Evolutionary conservation across 1,140 invertebrate species (phyloP).

Genomic region (Anoplolepis gracilipes): DNA sequence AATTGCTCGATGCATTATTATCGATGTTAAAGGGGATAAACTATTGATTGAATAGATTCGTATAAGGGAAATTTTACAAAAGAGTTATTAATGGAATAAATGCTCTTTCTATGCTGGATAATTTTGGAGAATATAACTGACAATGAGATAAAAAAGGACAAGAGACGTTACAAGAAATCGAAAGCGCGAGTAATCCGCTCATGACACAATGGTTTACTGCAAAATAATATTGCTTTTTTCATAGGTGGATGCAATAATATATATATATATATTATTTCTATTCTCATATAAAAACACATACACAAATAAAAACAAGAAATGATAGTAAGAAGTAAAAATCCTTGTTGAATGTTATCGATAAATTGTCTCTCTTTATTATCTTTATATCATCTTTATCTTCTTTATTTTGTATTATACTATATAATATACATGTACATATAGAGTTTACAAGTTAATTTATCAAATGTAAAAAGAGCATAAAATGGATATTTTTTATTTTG

Average conservation of each 20-base stretch:
- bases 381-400: background rate
- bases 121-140: background rate
- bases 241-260: background rate
- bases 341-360: background rate
- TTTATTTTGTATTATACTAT: background rate
- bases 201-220: background rate
- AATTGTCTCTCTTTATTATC: conserved; percentile 10
- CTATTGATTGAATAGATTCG: background rate
- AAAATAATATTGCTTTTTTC: conserved; percentile 16
- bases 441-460: background rate
- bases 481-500: background rate
- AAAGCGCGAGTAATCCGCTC: background rate
- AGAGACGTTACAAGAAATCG: too few species aligned
- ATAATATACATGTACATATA: background rate
- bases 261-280: conserved; percentile 2
- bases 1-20: background rate
- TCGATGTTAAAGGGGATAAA: background rate
- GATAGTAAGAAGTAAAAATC: background rate
- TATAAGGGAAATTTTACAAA: background rate
- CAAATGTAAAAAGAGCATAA: background rate
- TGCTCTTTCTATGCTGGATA: background rate
- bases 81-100: too few species aligned
- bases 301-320: background rate
- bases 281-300: background rate
- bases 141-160: background rate